These are phyloP conservation scores for Galbula dea DNA, from an alignment of 2,113 vertebrate genomes.

Conservation along the genomic window DNA sequence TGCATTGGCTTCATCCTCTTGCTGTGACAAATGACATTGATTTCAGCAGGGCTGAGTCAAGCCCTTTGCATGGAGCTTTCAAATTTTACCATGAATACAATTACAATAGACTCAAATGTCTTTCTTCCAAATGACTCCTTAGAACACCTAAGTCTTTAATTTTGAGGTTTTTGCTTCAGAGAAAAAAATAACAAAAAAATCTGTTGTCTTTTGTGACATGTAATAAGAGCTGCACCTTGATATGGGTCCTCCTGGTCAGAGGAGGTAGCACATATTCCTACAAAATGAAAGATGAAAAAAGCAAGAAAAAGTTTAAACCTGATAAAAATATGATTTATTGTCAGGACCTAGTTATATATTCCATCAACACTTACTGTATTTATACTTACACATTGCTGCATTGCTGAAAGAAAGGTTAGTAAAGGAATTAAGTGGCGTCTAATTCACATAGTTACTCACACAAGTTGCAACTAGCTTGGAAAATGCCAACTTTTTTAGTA, in stretches of 20 bases:
- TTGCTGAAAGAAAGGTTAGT: constrained; percentile 19
- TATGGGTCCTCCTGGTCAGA: not conserved
- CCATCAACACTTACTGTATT: not conserved
- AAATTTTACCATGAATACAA: not conserved
- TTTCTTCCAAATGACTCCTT: not conserved
- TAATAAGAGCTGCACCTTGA: not conserved
- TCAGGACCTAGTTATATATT: not conserved
- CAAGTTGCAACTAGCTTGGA: constrained; percentile 8
- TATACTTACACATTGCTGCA: not conserved
- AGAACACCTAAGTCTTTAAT: not conserved
- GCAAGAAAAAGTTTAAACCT: not conserved
- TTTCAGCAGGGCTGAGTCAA: not conserved
- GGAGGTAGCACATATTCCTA: not conserved
- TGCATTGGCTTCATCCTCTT: not conserved
- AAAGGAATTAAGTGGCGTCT: not conserved
- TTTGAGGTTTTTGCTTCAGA: not conserved
- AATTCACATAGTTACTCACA: not conserved
- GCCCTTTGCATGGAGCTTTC: not conserved
- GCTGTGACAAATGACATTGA: not conserved
- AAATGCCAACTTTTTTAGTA: not conserved
- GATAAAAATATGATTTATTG: constrained; percentile 1
- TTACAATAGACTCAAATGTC: not conserved
- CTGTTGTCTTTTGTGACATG: not conserved
- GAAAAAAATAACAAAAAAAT: not conserved
- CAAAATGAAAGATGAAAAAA: not conserved